Conservation (phyloP, 2,888 invertebrate genomes). For the Rhorus exstirpatorius region DNA sequence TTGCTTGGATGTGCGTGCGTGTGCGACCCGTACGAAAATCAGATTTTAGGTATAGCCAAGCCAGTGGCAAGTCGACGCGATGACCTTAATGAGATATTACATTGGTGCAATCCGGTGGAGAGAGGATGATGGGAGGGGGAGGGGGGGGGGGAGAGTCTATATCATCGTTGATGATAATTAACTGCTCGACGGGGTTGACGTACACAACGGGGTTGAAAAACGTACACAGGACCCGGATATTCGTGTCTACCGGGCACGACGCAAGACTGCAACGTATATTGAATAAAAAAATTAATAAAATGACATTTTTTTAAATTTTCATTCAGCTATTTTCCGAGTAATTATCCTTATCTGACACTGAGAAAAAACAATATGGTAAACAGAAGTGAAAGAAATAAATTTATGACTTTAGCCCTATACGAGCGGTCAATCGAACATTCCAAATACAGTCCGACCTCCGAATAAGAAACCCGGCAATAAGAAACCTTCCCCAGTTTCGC, state of each 20-base stretch:
- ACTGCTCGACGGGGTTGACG: constrained; percentile 64
- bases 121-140: background rate
- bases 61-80: constrained; percentile 50
- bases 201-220: constrained; percentile 30
- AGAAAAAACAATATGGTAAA: too few species aligned
- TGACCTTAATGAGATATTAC: constrained; percentile 73
- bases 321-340: background rate
- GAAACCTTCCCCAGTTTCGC: too few species aligned
- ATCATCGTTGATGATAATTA: constrained; percentile 75
- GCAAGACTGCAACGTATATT: constrained; percentile 27
- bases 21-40: constrained; percentile 19
- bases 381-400: too few species aligned
- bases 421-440: too few species aligned
- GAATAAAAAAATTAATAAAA: constrained; percentile 7
- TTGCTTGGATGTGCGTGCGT: background rate
- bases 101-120: constrained; percentile 36
- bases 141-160: background rate
- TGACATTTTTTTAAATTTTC: background rate
- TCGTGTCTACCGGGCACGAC: constrained; percentile 44
- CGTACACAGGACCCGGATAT: constrained; percentile 48
- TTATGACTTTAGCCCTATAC: too few species aligned
- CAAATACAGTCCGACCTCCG: too few species aligned
- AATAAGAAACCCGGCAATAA: too few species aligned
- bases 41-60: constrained; percentile 37
- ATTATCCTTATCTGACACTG: too few species aligned